A percentile compares a stretch with the other conserved stretches of the same genome.
Conservation (phyloP, 2,888 invertebrate species). For the Odontocerum albicorne region DNA sequence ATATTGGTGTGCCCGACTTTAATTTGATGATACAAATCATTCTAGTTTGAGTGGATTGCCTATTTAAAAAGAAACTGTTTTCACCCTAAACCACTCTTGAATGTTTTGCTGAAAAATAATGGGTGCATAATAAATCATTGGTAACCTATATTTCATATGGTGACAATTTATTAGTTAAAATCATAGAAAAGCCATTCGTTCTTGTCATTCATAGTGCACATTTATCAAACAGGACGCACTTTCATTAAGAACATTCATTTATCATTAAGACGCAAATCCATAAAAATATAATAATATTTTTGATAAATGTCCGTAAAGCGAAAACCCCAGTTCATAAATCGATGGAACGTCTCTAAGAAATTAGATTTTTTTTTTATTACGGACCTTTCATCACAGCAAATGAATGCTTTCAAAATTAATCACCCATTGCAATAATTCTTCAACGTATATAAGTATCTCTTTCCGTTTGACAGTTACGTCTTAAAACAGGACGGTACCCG, state of each 20-base stretch:
- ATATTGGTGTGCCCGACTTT: too few relatives aligned
- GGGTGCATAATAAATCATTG: too few relatives aligned
- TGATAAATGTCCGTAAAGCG: conserved; percentile 8
- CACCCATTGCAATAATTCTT: conserved; percentile 16
- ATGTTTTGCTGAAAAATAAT: too few relatives aligned
- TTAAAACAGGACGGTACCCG: neutral
- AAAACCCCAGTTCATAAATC: conserved; percentile 22
- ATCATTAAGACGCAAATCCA: conserved; percentile 13
- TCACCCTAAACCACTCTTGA: too few relatives aligned
- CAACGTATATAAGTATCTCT: conserved; percentile 12
- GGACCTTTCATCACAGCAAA: conserved; percentile 25
- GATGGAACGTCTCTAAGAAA: conserved; percentile 27
- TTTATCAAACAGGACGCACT: conserved; percentile 5
- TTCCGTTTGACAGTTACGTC: conserved; percentile 7
- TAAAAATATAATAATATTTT: conserved; percentile 4
- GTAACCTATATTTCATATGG: too few relatives aligned
- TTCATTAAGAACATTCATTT: conserved; percentile 8
- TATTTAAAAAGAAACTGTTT: too few relatives aligned
- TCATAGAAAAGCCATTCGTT: too few relatives aligned
- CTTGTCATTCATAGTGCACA: conserved; percentile 7
- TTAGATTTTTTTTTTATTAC: conserved; percentile 14
- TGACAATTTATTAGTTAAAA: too few relatives aligned
- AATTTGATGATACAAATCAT: too few relatives aligned
- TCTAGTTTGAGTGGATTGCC: too few relatives aligned
- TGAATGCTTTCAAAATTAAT: conserved; percentile 26